Percentiles rank a stretch among this genome's conserved stretches.
phyloP scores from a whole-genome alignment of 2,888 invertebrate genomes.

The Drosophila falleni region DNA sequence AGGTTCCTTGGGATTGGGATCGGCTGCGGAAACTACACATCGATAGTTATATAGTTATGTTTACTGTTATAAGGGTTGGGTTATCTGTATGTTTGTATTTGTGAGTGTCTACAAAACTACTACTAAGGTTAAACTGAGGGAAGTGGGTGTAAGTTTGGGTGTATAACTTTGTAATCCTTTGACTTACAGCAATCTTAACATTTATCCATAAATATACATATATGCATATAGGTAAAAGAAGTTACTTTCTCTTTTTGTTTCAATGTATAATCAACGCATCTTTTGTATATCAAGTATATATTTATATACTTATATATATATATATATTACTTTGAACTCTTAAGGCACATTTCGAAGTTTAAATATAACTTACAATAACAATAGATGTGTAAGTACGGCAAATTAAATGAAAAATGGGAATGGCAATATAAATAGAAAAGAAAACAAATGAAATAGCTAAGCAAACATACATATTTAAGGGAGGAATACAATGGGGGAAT shows the following conservation, averaged over 20 bases:
- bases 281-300: slow-evolving; percentile 40
- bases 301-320: slow-evolving; percentile 26
- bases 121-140: slow-evolving; percentile 69
- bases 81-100: slow-evolving; percentile 13
- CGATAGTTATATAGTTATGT: slow-evolving; percentile 36
- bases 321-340: slow-evolving; percentile 60
- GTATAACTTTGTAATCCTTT: slow-evolving; percentile 34
- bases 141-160: slow-evolving; percentile 30
- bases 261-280: slow-evolving; percentile 30
- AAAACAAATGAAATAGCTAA: slow-evolving; percentile 28
- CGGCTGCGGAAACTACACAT: slow-evolving; percentile 62
- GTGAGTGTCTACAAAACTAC: slow-evolving; percentile 72
- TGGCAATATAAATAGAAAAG: slow-evolving; percentile 18
- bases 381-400: slow-evolving; percentile 34
- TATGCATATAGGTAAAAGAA: slow-evolving; percentile 28
- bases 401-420: slow-evolving; percentile 23
- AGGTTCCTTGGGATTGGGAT: slow-evolving; percentile 22
- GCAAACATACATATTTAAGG: slow-evolving; percentile 26
- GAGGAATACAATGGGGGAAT: slow-evolving; percentile 2
- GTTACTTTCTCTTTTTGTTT: slow-evolving; percentile 37
- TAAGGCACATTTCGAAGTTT: slow-evolving; percentile 79
- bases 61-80: neutral
- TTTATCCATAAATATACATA: slow-evolving; percentile 51
- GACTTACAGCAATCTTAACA: slow-evolving; percentile 59
- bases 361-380: slow-evolving; percentile 56